Percentiles rank a stretch among this genome's conserved stretches.
Conservation (phyloP, 2,888 invertebrate genomes). For the Uloborus plumipes region DNA sequence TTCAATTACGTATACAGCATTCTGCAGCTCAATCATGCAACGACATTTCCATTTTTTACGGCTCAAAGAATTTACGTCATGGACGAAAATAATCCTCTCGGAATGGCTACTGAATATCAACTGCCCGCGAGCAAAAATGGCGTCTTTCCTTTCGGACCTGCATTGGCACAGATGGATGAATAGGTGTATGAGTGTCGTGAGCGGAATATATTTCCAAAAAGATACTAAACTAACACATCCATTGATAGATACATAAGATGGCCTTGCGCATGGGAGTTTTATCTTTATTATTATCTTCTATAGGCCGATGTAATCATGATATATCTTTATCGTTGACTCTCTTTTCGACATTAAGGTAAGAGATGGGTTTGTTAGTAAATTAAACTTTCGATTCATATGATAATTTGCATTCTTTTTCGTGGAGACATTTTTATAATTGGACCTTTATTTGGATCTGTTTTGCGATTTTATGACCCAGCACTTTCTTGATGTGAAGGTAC, state of each 20-base stretch:
- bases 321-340: slow-evolving; percentile 42
- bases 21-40: too few species aligned
- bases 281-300: slow-evolving; percentile 53
- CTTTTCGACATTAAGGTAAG: slow-evolving; percentile 32
- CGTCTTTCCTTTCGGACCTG: slow-evolving; percentile 29
- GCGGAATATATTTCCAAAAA: slow-evolving; percentile 47
- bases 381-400: too few species aligned
- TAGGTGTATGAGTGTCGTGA: slow-evolving; percentile 49
- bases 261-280: slow-evolving; percentile 55
- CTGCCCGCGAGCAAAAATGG: slow-evolving; percentile 40
- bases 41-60: too few species aligned
- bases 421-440: too few species aligned
- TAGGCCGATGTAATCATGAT: slow-evolving; percentile 41
- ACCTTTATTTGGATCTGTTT: too few species aligned
- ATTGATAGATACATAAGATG: slow-evolving; percentile 54
- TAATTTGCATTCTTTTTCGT: too few species aligned
- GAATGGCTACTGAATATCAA: too few species aligned
- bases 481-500: too few species aligned
- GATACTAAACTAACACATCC: slow-evolving; percentile 61
- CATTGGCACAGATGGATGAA: slow-evolving; percentile 40
- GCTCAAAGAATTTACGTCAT: too few species aligned
- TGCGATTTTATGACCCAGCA: too few species aligned
- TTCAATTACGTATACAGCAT: too few species aligned
- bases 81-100: too few species aligned
- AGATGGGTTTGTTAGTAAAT: slow-evolving; percentile 20